Percentiles rank a stretch among this genome's conserved stretches.
phyloP scores from a whole-genome alignment of 2,888 invertebrate species.

The Sicus ferrugineus region DNA sequence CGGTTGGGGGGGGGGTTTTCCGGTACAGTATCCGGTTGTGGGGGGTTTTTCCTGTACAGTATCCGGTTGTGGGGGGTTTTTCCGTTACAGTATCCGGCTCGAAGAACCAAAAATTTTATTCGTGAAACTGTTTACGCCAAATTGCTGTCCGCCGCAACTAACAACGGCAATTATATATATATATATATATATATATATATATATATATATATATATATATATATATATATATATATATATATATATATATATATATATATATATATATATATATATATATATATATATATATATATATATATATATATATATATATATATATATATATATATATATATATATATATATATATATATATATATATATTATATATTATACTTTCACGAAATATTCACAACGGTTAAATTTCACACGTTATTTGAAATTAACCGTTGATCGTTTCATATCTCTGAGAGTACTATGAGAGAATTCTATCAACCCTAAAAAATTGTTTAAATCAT shows the following conservation, averaged over 20 bases:
- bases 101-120: too few species aligned
- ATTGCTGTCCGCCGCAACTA: too few species aligned
- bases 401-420: too few species aligned
- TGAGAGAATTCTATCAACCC: neutral
- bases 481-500: neutral
- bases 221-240: constrained; percentile 20
- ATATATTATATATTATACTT: too few species aligned
- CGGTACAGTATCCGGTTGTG: too few species aligned
- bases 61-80: too few species aligned
- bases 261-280: constrained; percentile 13
- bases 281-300: constrained; percentile 18
- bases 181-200: constrained; percentile 18
- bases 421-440: too few species aligned
- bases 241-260: constrained; percentile 14
- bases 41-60: too few species aligned
- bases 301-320: constrained; percentile 21
- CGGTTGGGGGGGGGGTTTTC: too few species aligned
- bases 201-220: constrained; percentile 8
- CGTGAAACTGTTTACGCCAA: too few species aligned
- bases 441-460: neutral
- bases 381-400: neutral
- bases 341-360: constrained; percentile 21
- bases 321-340: constrained; percentile 21
- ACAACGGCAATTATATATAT: too few species aligned
- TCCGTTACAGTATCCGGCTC: too few species aligned